Percentiles rank a stretch among this genome's conserved stretches.
Conservation (phyloP, 2,888 invertebrate species). For the Pelosia muscerda region DNA sequence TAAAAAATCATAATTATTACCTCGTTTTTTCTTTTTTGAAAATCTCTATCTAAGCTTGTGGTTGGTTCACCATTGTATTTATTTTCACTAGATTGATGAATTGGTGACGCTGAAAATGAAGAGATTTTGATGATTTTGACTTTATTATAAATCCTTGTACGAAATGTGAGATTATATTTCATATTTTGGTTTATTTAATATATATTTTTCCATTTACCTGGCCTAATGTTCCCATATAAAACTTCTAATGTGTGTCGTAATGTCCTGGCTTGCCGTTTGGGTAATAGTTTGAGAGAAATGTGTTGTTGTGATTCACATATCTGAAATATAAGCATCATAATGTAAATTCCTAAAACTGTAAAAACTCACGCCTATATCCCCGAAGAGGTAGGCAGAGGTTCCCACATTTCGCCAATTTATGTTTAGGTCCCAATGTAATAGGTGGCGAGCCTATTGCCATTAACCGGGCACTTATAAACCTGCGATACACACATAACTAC, state of each 20-base stretch:
- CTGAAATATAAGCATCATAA: conserved; percentile 62
- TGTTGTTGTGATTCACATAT: conserved; percentile 96
- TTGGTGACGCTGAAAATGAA: conserved; percentile 72
- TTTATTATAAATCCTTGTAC: neutral
- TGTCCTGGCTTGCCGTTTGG: conserved; percentile 94
- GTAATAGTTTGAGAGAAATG: conserved; percentile 92
- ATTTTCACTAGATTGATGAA: conserved; percentile 74
- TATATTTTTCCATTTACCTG: conserved; percentile 60
- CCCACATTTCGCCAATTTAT: too few species aligned
- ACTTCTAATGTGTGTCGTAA: conserved; percentile 92
- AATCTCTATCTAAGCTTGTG: conserved; percentile 93
- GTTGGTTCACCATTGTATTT: conserved; percentile 87
- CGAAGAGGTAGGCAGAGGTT: too few species aligned
- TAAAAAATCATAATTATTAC: conserved; percentile 65
- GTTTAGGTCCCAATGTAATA: too few species aligned
- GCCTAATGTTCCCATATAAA: conserved; percentile 89
- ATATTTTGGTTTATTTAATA: neutral
- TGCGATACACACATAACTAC: too few species aligned
- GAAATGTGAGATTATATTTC: too few species aligned
- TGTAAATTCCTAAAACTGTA: too few species aligned
- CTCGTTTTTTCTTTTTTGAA: conserved; percentile 93
- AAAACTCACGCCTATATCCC: too few species aligned
- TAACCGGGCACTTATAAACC: too few species aligned
- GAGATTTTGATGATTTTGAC: neutral
- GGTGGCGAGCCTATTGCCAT: too few species aligned